Evolutionary conservation across 1,140 invertebrate genomes (phyloP).

Genomic region (Lucilia cuprina): DNA sequence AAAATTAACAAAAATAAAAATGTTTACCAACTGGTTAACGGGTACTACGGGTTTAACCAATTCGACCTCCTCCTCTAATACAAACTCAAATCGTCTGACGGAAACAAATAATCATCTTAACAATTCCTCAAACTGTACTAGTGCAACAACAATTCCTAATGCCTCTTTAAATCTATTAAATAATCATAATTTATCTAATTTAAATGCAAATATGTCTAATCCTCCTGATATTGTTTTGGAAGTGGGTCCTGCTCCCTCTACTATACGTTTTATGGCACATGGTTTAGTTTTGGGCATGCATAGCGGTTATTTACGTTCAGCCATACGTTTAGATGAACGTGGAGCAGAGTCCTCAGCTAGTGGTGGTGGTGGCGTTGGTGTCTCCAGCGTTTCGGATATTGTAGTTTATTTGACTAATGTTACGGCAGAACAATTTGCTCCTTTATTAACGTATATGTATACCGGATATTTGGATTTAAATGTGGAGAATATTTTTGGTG

Average conservation of each 20-base stretch:
- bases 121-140: neutral
- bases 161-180: conserved; percentile 39
- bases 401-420: conserved; percentile 68
- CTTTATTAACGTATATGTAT: conserved; percentile 79
- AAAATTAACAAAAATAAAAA: conserved; percentile 37
- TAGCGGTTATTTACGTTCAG: conserved; percentile 74
- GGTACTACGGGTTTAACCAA: conserved; percentile 45
- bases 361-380: conserved; percentile 47
- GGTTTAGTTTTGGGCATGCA: conserved; percentile 72
- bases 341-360: neutral
- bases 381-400: conserved; percentile 59
- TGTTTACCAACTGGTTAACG: conserved; percentile 63
- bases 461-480: conserved; percentile 76
- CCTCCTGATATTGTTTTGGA: conserved; percentile 71
- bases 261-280: conserved; percentile 74
- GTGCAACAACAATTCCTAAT: conserved; percentile 51
- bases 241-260: conserved; percentile 67
- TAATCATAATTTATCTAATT: conserved; percentile 22
- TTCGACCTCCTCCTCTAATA: conserved; percentile 42
- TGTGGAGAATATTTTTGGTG: conserved; percentile 75
- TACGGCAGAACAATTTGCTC: conserved; percentile 74
- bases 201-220: conserved; percentile 49
- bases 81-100: conserved; percentile 16
- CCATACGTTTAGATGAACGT: conserved; percentile 61
- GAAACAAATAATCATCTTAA: neutral